Evolutionary conservation across 2,113 vertebrate genomes (phyloP).

Genomic region (Myocastor coypus): DNA sequence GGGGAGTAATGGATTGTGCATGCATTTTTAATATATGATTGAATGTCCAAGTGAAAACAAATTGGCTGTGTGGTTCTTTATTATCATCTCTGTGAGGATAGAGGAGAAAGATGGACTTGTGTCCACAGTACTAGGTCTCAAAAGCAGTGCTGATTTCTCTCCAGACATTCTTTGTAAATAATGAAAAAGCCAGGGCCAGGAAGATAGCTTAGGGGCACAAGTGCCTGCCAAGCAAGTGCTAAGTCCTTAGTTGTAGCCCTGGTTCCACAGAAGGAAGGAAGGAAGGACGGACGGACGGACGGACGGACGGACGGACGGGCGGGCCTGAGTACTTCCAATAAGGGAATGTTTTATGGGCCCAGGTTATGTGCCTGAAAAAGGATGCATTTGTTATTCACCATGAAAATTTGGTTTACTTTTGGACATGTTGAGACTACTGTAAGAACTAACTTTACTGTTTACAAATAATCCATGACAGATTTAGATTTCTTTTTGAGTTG

Average conservation of each 20-base stretch:
- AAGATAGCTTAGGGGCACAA: too few species aligned
- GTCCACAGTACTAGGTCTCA: too few species aligned
- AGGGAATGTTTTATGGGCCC: not conserved
- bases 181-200: not conserved
- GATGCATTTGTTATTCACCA: not conserved
- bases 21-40: not conserved
- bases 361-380: not conserved
- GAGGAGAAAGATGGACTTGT: not conserved
- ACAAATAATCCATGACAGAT: not conserved
- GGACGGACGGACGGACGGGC: too few species aligned
- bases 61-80: not conserved
- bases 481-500: not conserved
- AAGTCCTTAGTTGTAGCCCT: too few species aligned
- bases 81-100: not conserved
- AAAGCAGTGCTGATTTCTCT: not conserved
- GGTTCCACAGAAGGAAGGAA: too few species aligned
- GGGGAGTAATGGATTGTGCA: not conserved
- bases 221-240: too few species aligned
- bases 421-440: not conserved
- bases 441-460: not conserved
- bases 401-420: slow-evolving; percentile 26
- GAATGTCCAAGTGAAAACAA: not conserved
- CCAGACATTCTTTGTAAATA: not conserved
- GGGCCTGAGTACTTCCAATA: not conserved
- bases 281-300: too few species aligned